phyloP scores from a whole-genome alignment of 2,888 invertebrate species.

The Miltochrista miniata region DNA sequence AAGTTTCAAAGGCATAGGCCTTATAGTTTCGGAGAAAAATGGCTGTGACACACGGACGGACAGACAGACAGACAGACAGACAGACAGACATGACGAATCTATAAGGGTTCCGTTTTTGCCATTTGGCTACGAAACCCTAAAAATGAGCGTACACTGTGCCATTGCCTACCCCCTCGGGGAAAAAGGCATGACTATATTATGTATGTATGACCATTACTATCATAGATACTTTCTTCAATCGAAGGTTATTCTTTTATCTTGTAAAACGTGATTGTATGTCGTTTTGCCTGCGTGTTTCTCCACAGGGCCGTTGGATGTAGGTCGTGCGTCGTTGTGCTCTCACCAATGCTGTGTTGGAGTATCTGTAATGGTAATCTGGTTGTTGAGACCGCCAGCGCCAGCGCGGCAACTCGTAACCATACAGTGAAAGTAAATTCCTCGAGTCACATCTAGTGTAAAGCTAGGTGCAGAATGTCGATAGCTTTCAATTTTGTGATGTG shows the following conservation, averaged over 20 bases:
- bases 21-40: too few relatives aligned
- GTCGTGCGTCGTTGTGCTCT: constrained; percentile 33
- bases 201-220: constrained; percentile 5
- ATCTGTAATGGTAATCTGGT: constrained; percentile 41
- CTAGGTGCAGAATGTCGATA: not conserved
- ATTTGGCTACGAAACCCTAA: too few relatives aligned
- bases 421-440: constrained; percentile 57
- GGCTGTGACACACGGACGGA: too few relatives aligned
- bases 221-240: constrained; percentile 5
- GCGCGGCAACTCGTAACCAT: constrained; percentile 31
- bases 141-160: too few relatives aligned
- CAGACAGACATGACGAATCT: too few relatives aligned
- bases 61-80: too few relatives aligned
- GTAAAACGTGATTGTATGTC: constrained; percentile 17
- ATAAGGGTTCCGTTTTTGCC: too few relatives aligned
- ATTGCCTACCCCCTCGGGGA: too few relatives aligned
- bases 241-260: constrained; percentile 1
- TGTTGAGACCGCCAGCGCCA: constrained; percentile 29
- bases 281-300: constrained; percentile 17
- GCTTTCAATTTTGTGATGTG: too few relatives aligned
- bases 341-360: constrained; percentile 24
- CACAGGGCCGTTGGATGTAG: constrained; percentile 37
- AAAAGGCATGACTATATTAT: too few relatives aligned
- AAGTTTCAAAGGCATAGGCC: too few relatives aligned
- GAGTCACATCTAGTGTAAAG: constrained; percentile 17